Percentiles rank a stretch among this genome's conserved stretches.
phyloP scores from a whole-genome alignment of 2,888 invertebrate genomes.

The Pyralis farinalis region DNA sequence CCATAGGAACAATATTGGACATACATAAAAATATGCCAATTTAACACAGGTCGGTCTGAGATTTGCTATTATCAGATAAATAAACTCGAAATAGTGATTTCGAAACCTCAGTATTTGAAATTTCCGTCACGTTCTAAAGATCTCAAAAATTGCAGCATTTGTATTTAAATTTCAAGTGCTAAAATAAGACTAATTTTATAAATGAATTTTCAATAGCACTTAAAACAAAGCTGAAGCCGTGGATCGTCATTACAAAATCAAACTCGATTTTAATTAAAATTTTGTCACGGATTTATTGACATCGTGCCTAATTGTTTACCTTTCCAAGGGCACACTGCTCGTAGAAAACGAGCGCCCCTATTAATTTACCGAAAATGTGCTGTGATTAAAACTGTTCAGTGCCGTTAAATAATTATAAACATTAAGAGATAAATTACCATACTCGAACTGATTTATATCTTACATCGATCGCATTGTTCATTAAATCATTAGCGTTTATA shows the following conservation, averaged over 20 bases:
- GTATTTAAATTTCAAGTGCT: no score
- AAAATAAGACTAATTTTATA: no score
- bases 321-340: slow-evolving; percentile 11
- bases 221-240: neutral
- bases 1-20: no score
- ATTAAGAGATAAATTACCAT: slow-evolving; percentile 35
- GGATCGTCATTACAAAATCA: neutral
- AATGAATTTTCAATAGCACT: neutral
- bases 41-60: no score
- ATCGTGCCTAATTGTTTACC: slow-evolving; percentile 13
- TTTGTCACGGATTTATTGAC: slow-evolving; percentile 12
- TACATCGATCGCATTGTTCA: neutral
- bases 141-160: no score
- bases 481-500: no score
- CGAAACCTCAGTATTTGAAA: no score
- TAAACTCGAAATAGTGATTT: no score
- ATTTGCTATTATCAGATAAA: no score
- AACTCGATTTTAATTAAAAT: slow-evolving; percentile 6
- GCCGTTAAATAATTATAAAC: slow-evolving; percentile 33
- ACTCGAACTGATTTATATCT: slow-evolving; percentile 26
- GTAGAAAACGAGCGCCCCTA: slow-evolving; percentile 21
- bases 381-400: slow-evolving; percentile 32
- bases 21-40: no score
- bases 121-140: no score
- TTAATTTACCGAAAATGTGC: slow-evolving; percentile 29